Evolutionary conservation across 2,797 vertebrate genomes (phyloP), one percentile per base, ranked within the genome.

Genomic region (Perdix hodgsoniae): DNA sequence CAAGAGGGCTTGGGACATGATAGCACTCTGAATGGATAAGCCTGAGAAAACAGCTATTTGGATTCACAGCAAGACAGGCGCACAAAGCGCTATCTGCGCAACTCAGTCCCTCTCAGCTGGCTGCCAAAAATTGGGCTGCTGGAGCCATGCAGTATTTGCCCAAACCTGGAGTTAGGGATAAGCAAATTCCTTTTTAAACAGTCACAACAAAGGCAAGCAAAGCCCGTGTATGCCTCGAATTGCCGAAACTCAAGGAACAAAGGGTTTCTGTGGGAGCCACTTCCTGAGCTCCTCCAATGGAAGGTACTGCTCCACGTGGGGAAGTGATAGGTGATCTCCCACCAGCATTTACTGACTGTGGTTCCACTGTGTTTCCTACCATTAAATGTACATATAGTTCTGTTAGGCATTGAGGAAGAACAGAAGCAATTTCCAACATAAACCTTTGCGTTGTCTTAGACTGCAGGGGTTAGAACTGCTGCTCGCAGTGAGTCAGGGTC

Each of bases 31-130:
- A 94, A 74, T 82, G 80, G 92, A 86, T 0, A 0, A 92, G 89
- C 89, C 77, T 82, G 71, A 94, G 85, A 92, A 90, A 94, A 88
- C 40, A 67, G 76, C 85, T 92, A 91, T 74, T 88, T 90, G 84
- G 86, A 59, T 71, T 82, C 69, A 5, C 54, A 80, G 70, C 5
- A 3, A 67, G 71, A 19, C 24, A 67, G 67, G 60, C 29, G 12
- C 27, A 84, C 84, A 83, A 60, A 92, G 60, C 61, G 35, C 54
- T 86, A 72, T 63, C 73, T 63, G 44, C 56, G 91, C 89, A 90
- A 86, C 71, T 66, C 18, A 33, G 60, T 40, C 71, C 37, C 40
- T 76, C 40, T 26, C 35, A 73, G 45, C 37, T 44, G 16, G 9
- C 29, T 74, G 92, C 94, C 92, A 93, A 59, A 70, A 90, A 70